phyloP scores from a whole-genome alignment of 2,888 invertebrate genomes.

The Archips xylosteana region DNA sequence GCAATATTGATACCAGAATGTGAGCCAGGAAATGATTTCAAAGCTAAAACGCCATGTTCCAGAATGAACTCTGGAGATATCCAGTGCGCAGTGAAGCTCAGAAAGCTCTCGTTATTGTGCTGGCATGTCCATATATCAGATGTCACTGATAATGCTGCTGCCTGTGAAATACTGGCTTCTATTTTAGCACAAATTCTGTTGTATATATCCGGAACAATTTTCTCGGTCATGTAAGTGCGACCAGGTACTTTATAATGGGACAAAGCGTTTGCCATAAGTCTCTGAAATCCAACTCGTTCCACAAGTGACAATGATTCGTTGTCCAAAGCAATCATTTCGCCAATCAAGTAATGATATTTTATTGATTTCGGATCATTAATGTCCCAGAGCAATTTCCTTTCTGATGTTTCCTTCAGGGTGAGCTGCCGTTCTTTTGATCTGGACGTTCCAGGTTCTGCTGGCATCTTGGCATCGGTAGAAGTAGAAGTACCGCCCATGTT shows the following conservation, averaged over 20 bases:
- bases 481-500: slow-evolving; percentile 43
- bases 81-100: slow-evolving; percentile 45
- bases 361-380: slow-evolving; percentile 44
- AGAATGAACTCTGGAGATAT: slow-evolving; percentile 34
- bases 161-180: slow-evolving; percentile 43
- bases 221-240: slow-evolving; percentile 47
- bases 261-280: slow-evolving; percentile 33
- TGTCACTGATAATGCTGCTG: slow-evolving; percentile 46
- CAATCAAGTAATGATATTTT: slow-evolving; percentile 46
- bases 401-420: slow-evolving; percentile 35
- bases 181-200: slow-evolving; percentile 45
- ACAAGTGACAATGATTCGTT: slow-evolving; percentile 43
- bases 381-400: slow-evolving; percentile 44
- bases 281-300: slow-evolving; percentile 41
- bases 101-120: slow-evolving; percentile 45
- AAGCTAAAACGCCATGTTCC: slow-evolving; percentile 38
- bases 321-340: slow-evolving; percentile 45
- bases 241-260: slow-evolving; percentile 45
- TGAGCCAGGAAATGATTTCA: slow-evolving; percentile 39
- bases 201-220: slow-evolving; percentile 46
- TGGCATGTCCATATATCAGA: slow-evolving; percentile 48
- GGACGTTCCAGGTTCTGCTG: slow-evolving; percentile 41
- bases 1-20: slow-evolving; percentile 46
- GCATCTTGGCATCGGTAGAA: slow-evolving; percentile 40
- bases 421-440: slow-evolving; percentile 37